A percentile compares a stretch with the other conserved stretches of the same genome.
Conservation (phyloP, 2,113 vertebrate species). For the Caretta caretta region DNA sequence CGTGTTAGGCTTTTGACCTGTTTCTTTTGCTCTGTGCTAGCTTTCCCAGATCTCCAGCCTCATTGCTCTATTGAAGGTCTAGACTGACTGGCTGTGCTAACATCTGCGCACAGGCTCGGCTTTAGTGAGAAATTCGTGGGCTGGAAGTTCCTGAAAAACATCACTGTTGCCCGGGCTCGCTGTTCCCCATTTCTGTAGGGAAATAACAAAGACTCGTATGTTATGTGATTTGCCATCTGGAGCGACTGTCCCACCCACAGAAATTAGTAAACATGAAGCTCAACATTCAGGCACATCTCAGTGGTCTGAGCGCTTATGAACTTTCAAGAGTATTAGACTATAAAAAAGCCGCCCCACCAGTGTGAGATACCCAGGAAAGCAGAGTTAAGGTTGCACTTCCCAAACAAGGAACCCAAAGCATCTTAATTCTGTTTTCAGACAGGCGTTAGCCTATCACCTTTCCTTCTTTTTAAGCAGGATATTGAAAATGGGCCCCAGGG, state of each 20-base stretch:
- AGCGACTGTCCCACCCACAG: not conserved
- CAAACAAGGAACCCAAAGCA: not conserved
- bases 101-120: not conserved
- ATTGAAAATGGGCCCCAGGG: not conserved
- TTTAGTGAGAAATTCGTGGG: not conserved
- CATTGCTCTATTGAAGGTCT: not conserved
- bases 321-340: not conserved
- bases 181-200: not conserved
- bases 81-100: not conserved
- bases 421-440: not conserved
- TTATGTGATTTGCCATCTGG: not conserved
- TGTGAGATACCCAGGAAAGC: not conserved
- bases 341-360: not conserved
- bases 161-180: not conserved
- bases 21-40: not conserved
- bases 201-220: not conserved
- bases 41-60: not conserved
- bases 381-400: not conserved
- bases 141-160: not conserved
- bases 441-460: not conserved
- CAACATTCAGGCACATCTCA: not conserved
- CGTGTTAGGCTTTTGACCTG: not conserved
- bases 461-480: not conserved
- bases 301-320: not conserved
- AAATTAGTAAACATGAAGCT: not conserved